Base-by-base conservation (phyloP, 2,797 vertebrate genomes). In the Coregonus ussuriensis region DNA sequence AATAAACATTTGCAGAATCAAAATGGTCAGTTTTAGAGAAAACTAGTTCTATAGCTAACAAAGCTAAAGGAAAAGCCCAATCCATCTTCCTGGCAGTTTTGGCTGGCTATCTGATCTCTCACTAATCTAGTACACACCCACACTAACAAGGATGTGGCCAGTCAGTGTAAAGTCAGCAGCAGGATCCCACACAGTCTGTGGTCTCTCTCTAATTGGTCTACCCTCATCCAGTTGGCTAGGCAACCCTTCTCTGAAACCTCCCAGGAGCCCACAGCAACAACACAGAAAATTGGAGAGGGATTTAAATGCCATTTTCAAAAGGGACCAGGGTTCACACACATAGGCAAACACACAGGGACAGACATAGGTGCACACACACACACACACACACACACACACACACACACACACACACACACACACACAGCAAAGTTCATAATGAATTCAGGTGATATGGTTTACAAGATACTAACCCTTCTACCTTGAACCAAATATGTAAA, bases 131-230 rank as follows among this genome's bases (percentile, higher is more conserved):
- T 47, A 35, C 66, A 68, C 33, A 18, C 62, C 15, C 33, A 41
- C 85, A 35, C 25, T 41, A 66, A 6, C 21, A 70, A 75, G 56
- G 79, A 68, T 18, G 79, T 63, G 77, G 33, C 74, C 21, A 7
- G 53, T 68, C 65, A 70, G 52, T 74, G 51, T 18, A 35, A 59
- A 77, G 77, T 83, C 78, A 78, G 41, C 41, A 47, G 83, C 74
- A 71, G 68, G 77, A 83, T 84, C 78, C 83, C 77, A 84, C 75
- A 82, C 67, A 79, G 53, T 56, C 15, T 6, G 53, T 56, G 59
- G n/a, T 63, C 59, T 63, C 77, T n/a, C 79, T 83, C 68, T 86
- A 88, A 87, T 81, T 89, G 85, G 81, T 84, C 81, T 51, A 14
- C 62, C 79, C 73, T 83, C 84, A 82, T 77, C 86, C 84, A 87